Base-by-base conservation (phyloP, 1,140 invertebrate species). In the Nomia melanderi region DNA sequence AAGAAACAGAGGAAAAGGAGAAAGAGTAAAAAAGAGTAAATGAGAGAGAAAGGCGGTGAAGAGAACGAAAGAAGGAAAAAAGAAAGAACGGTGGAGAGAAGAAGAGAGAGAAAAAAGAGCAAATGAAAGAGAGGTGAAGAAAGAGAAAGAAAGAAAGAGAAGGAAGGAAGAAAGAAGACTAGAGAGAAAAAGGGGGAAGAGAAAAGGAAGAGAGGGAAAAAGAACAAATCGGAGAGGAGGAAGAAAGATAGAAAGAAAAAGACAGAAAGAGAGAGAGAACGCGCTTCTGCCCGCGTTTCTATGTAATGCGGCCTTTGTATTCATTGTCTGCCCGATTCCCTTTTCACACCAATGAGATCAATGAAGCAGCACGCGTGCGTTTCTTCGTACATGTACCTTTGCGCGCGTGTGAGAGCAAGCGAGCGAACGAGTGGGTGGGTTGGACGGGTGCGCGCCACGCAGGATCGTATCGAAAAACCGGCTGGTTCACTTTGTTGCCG, bases 401-500 rank as follows among this genome's bases (percentile, higher is more conserved):
- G 17, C 27, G 14, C 12, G 11, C 5, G 20, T 20, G 44, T 50
- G 23, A 9, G 39, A 11, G 50, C n/a, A 1, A 4, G 53, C 29
- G 29, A 47, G 31, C 5, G 36, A 3, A 23, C 14, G 14, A 23
- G 12, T 31, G 47, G 14, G 33, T 8, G 31, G 17, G 12, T n/a
- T 4, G 9, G 25, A 54, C 31, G 17, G 4, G 59, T 54, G 25
- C n/a, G 3, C 20, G 59, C 25, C 31, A 50, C 63, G 36, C 31
- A 59, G 78, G 82, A 84, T 81, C 65, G 82, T 78, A 81, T 84
- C 83, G 82, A 85, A 84, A 85, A 85, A 85, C 83, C 83, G 82
- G 83, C 82, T 83, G 84, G 83, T 85, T 85, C 80, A 85, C 84
- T 86, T 86, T 86, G 84, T 85, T 83, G 84, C 79, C 80, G 25